Percentiles rank a stretch among this genome's conserved stretches.
Conservation (phyloP, 2,797 vertebrate genomes). For the Lacerta viridis region DNA sequence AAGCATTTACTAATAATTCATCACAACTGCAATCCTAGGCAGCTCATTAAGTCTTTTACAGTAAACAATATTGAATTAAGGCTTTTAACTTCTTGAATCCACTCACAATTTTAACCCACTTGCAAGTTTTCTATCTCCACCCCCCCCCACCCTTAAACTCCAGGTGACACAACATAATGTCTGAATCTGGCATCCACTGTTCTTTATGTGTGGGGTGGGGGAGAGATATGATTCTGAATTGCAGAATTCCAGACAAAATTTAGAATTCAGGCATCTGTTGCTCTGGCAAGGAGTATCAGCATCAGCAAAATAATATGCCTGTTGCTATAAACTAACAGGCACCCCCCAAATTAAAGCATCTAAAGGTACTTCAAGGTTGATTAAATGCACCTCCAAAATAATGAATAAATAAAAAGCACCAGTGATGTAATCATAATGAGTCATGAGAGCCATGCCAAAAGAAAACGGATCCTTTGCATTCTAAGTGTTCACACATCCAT, state of each 20-base stretch:
- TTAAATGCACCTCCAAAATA: background rate
- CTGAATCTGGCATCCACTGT: background rate
- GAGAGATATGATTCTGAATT: background rate
- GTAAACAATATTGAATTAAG: background rate
- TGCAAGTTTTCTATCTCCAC: constrained; percentile 46
- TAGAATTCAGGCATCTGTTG: background rate
- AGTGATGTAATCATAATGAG: background rate
- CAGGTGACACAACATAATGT: background rate
- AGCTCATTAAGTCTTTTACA: background rate
- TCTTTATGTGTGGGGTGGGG: background rate
- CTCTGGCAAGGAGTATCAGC: background rate
- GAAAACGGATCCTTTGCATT: fast-evolving
- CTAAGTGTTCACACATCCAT: background rate
- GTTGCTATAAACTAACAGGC: background rate
- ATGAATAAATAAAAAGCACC: background rate
- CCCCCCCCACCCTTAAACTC: constrained; percentile 18
- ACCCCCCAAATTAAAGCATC: too few relatives aligned
- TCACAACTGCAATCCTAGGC: background rate
- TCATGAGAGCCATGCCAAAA: fast-evolving
- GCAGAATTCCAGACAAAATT: background rate
- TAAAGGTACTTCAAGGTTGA: background rate
- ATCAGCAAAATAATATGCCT: background rate
- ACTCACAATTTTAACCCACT: background rate
- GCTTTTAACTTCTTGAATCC: background rate
- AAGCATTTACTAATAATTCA: too few relatives aligned